Base-by-base conservation (phyloP, 30 jellyfish, hydroid and myxozoan species). In the Cassiopea xamachana region DNA sequence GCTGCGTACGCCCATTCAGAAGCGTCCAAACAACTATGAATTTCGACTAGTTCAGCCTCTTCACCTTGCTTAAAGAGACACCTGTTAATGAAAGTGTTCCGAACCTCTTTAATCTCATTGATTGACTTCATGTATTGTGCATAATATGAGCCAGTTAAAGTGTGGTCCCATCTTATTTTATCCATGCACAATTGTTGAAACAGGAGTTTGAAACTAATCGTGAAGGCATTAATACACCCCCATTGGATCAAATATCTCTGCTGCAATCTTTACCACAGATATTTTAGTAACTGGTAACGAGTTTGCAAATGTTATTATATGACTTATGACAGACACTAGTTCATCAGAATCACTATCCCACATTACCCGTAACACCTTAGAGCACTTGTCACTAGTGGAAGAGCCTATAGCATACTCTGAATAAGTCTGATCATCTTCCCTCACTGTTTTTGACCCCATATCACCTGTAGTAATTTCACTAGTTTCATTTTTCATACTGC, bases 1-100 rank as follows among this genome's bases (percentile, higher is more conserved):
- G 96, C 86, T 47, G 84, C 95, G 48, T 89, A 85, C 43, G 88
- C 94, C 0, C 80, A 70, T 71, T 70, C 89, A 43, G 93, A 72
- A 48, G 93, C 89, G 74, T 89, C 98, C 16, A 91, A 89, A 86
- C 77, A 83, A 17, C 86, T 93, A 88, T 94, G 98, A 16, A 89
- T 44, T 77, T 94, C 91, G 17, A 81, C 79, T 13, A 51, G 73
- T 27, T 69, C 17, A 8, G 55, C 79, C 46, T 74, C 50, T 1
- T 74, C 81, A 3, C 78, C 83, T 27, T 80, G 88, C 13, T 80
- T 13, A 73, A 89, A 46, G 14, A 89, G 75, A 81, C 91, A 5
- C 43, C 96, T 80, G 73, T 71, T 68, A 71, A 89, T 55, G 64
- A 3, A 55, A 3, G 12, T 10, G 64, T 51, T 51, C 4, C 9